phyloP scores from a whole-genome alignment of 2,888 invertebrate genomes.

The Xylota sylvarum region DNA sequence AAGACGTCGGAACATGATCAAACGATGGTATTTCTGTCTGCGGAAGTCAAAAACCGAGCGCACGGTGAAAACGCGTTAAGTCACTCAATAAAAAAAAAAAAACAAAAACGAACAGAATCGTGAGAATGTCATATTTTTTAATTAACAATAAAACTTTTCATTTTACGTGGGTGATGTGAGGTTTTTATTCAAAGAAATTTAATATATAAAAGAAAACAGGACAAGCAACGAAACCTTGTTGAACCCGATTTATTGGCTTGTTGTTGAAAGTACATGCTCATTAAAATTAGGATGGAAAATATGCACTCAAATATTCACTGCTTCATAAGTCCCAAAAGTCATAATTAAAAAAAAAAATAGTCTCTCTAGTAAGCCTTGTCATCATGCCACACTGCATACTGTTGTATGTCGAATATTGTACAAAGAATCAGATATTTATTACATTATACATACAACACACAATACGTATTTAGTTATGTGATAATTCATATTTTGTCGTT shows the following conservation, averaged over 20 bases:
- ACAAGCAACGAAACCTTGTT: slow-evolving; percentile 2
- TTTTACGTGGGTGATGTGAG: slow-evolving; percentile 13
- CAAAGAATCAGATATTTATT: too few relatives aligned
- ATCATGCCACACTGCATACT: too few relatives aligned
- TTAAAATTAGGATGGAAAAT: background rate
- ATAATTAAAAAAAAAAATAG: too few relatives aligned
- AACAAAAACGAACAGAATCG: background rate
- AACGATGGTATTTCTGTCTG: slow-evolving; percentile 39
- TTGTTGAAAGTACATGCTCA: background rate
- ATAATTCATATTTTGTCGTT: too few relatives aligned
- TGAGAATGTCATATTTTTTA: slow-evolving; percentile 15
- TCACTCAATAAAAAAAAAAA: background rate
- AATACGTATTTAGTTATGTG: too few relatives aligned
- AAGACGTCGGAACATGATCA: slow-evolving; percentile 16
- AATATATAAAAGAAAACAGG: slow-evolving; percentile 1
- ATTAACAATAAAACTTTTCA: slow-evolving; percentile 16
- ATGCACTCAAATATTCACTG: background rate
- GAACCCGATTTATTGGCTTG: background rate
- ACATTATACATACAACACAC: too few relatives aligned
- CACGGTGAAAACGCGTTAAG: slow-evolving; percentile 5
- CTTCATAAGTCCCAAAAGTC: background rate
- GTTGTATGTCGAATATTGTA: too few relatives aligned
- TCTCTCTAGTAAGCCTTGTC: too few relatives aligned
- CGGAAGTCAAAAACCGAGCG: slow-evolving; percentile 28
- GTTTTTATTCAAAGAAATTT: background rate